A percentile compares a stretch with the other conserved stretches of the same genome.
phyloP scores from a whole-genome alignment of 2,797 vertebrate species.

The Tapera naevia region DNA sequence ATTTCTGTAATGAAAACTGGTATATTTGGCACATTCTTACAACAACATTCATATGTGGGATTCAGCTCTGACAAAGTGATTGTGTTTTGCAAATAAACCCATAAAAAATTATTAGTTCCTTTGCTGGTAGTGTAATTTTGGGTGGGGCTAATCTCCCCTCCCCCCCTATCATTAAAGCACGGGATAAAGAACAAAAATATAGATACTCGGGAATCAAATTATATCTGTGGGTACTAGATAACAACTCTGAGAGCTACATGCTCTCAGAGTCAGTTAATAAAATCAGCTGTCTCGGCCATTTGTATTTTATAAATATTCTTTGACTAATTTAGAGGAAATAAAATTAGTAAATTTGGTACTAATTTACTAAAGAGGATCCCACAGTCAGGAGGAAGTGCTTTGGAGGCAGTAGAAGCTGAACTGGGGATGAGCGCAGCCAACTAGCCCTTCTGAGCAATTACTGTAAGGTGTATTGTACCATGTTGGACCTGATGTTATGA shows the following conservation, averaged over 20 bases:
- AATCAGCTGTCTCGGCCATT: not conserved
- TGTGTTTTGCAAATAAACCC: not conserved
- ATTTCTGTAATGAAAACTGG: not conserved
- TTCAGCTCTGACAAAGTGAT: not conserved
- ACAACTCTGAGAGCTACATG: not conserved
- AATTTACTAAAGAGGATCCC: not conserved
- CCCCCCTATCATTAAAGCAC: not conserved
- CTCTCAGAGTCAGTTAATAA: not conserved
- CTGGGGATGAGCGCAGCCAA: not conserved
- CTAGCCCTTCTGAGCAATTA: not conserved
- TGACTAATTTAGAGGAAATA: not conserved
- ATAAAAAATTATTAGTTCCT: not conserved
- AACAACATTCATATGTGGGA: not conserved
- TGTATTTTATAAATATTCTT: not conserved
- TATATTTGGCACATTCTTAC: not conserved
- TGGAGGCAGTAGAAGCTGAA: not conserved
- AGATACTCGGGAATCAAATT: not conserved
- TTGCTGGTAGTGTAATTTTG: not conserved
- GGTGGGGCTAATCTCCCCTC: not conserved
- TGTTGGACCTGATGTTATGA: not conserved
- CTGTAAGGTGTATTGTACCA: accelerated
- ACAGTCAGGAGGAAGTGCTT: not conserved
- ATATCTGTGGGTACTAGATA: not conserved
- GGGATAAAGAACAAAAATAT: not conserved
- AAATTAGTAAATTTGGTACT: not conserved